Percentiles rank a stretch among this genome's conserved stretches.
phyloP scores from a whole-genome alignment of 2,113 vertebrate species.

The Smithornis capensis region DNA sequence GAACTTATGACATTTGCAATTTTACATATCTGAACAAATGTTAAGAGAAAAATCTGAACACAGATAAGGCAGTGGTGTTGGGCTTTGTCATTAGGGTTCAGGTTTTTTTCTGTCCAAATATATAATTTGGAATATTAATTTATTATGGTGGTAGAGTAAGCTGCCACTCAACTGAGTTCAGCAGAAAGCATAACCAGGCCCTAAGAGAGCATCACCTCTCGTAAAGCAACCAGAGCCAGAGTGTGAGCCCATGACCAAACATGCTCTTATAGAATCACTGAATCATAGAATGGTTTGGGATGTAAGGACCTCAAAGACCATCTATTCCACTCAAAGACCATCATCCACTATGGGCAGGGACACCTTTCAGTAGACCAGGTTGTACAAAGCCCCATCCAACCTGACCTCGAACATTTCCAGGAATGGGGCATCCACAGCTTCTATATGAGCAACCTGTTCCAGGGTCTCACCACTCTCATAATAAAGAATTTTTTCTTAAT shows the following conservation, averaged over 20 bases:
- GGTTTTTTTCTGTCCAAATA: not conserved
- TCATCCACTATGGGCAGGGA: not conserved
- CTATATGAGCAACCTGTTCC: not conserved
- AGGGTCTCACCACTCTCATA: not conserved
- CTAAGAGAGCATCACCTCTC: not conserved
- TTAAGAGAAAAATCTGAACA: not conserved
- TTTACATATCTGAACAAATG: not conserved
- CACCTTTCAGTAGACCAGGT: not conserved
- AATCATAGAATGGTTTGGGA: not conserved
- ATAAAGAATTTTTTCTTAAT: not conserved
- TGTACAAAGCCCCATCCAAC: not conserved
- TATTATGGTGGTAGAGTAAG: not conserved
- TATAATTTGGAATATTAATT: not conserved
- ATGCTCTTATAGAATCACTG: not conserved
- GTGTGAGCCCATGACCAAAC: not conserved
- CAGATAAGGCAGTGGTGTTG: not conserved
- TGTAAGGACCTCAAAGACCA: not conserved
- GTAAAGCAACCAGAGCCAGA: not conserved
- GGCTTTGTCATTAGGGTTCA: not conserved
- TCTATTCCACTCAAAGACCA: not conserved
- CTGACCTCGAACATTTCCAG: not conserved
- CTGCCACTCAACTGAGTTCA: not conserved
- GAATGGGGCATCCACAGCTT: not conserved
- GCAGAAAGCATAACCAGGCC: not conserved
- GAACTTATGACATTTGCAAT: not conserved